Evolutionary conservation across 2,888 invertebrate genomes (phyloP).

Genomic region (Melitaea athalia): DNA sequence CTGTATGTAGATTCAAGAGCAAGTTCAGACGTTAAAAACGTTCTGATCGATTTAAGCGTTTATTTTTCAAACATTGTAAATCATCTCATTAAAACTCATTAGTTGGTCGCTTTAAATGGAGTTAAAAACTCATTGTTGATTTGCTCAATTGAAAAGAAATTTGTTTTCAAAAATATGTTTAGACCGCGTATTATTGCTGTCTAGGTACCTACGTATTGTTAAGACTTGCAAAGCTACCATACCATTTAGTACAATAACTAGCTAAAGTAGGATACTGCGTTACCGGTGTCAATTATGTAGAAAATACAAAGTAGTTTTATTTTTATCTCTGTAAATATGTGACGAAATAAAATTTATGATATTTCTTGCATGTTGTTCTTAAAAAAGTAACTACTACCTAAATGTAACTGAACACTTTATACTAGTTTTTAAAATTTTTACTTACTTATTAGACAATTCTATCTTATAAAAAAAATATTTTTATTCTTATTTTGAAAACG

Average conservation of each 20-base stretch:
- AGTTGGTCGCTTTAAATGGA: constrained; percentile 32
- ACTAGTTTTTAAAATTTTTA: constrained; percentile 7
- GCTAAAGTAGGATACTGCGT: constrained; percentile 61
- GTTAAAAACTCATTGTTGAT: constrained; percentile 47
- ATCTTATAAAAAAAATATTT: constrained; percentile 4
- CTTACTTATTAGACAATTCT: constrained; percentile 1
- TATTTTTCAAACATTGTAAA: constrained; percentile 17
- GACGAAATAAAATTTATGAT: constrained; percentile 10
- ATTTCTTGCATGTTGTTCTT: constrained; percentile 6
- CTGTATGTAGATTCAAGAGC: constrained; percentile 33
- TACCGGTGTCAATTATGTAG: constrained; percentile 73
- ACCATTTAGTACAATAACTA: constrained; percentile 76
- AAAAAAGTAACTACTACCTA: neutral
- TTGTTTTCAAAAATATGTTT: constrained; percentile 42
- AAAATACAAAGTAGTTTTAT: constrained; percentile 26
- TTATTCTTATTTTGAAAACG: constrained; percentile 9
- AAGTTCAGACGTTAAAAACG: constrained; percentile 33
- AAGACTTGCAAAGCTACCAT: constrained; percentile 60
- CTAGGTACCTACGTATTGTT: constrained; percentile 33
- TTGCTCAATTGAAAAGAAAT: constrained; percentile 75
- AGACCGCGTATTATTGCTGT: constrained; percentile 38
- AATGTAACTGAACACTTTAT: neutral
- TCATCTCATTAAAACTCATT: constrained; percentile 28
- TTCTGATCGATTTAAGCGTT: constrained; percentile 29
- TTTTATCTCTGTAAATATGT: constrained; percentile 28